phyloP scores from a whole-genome alignment of 1,140 invertebrate species.

The Pemphigus obesinymphae region DNA sequence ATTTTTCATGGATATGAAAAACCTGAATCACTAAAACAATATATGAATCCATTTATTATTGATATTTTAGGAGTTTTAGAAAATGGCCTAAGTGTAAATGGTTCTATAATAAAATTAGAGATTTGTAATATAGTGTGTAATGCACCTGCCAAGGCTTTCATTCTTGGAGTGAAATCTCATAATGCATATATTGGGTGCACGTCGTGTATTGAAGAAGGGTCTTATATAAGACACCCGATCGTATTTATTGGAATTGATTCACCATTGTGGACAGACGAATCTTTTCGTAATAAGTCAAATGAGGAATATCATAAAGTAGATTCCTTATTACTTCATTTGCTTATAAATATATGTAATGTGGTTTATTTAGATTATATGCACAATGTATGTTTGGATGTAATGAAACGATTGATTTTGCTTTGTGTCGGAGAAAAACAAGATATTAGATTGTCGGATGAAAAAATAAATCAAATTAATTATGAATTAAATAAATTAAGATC shows the following conservation, averaged over 20 bases:
- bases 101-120: not conserved
- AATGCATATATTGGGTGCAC: not conserved
- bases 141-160: not conserved
- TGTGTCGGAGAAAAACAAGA: not conserved
- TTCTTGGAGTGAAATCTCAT: not conserved
- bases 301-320: not conserved
- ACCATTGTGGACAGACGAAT: not conserved
- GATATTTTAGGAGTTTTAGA: not conserved
- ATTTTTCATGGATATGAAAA: not conserved
- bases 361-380: not conserved
- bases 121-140: not conserved
- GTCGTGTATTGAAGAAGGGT: not conserved
- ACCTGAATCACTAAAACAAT: not conserved
- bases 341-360: too few relatives aligned
- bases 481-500: not conserved
- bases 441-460: not conserved
- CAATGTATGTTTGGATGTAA: not conserved
- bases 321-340: not conserved
- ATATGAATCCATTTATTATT: not conserved
- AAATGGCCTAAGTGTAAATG: not conserved
- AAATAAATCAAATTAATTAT: not conserved
- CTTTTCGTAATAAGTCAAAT: not conserved
- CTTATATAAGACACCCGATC: not conserved
- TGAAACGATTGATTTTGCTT: not conserved
- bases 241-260: not conserved